Conservation (phyloP, 2,888 invertebrate genomes). For the Sialis fuliginosa region DNA sequence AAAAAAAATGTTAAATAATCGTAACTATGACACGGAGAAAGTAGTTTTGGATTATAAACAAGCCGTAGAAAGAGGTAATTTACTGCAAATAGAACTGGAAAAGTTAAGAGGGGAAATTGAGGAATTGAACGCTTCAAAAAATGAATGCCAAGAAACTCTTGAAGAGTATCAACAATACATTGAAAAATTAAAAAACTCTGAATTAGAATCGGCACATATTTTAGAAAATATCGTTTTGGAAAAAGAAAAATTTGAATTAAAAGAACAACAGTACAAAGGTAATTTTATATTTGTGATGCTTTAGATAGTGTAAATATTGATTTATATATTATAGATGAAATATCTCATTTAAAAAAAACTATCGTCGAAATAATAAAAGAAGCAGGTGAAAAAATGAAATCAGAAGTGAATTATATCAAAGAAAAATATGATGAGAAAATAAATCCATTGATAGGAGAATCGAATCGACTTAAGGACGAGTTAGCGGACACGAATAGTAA, state of each 20-base stretch:
- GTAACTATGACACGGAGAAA: not conserved
- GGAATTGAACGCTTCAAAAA: not conserved
- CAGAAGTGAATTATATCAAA: slow-evolving; percentile 37
- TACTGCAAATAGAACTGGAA: not conserved
- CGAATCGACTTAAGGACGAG: slow-evolving; percentile 36
- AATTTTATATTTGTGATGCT: not conserved
- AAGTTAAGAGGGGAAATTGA: not conserved
- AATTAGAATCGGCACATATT: not conserved
- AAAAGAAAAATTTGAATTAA: not conserved
- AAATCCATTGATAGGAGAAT: slow-evolving; percentile 34
- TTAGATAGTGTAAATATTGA: not conserved
- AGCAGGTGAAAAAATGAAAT: slow-evolving; percentile 33
- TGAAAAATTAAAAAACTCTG: not conserved
- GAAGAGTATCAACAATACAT: slow-evolving; percentile 1
- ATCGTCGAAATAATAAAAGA: slow-evolving; percentile 35
- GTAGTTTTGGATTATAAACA: not conserved
- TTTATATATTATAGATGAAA: slow-evolving; percentile 29
- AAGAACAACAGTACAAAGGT: not conserved
- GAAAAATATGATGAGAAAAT: slow-evolving; percentile 38
- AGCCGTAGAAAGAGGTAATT: not conserved
- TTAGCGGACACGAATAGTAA: slow-evolving; percentile 34
- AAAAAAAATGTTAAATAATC: not conserved
- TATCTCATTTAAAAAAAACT: slow-evolving; percentile 29
- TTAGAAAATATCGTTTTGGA: not conserved
- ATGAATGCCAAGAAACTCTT: not conserved